Percentiles rank a stretch among this genome's conserved stretches.
phyloP scores from a whole-genome alignment of 1,140 invertebrate species.

The Drosophila nannoptera region DNA sequence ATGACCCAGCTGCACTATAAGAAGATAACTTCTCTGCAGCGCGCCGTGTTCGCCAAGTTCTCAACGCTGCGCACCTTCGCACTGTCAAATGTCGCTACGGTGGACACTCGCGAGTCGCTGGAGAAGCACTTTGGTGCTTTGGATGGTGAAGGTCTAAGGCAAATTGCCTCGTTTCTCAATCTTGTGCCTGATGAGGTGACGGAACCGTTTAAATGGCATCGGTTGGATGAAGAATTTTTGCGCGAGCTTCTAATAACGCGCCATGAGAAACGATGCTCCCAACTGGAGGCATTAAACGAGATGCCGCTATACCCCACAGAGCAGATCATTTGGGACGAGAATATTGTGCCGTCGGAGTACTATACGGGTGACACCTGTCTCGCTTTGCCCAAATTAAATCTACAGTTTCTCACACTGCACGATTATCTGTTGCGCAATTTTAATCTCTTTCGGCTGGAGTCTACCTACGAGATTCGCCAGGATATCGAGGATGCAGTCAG shows the following conservation, averaged over 20 bases:
- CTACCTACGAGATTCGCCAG: constrained; percentile 99
- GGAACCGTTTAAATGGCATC: constrained; percentile 85
- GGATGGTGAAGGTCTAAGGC: constrained; percentile 89
- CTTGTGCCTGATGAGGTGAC: constrained; percentile 89
- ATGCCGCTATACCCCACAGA: constrained; percentile 99
- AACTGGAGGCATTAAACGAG: constrained; percentile 96
- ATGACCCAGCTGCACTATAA: constrained; percentile 96
- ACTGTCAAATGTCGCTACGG: constrained; percentile 94
- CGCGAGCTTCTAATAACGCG: constrained; percentile 91
- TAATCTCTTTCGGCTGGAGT: constrained; percentile 97
- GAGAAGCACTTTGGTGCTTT: constrained; percentile 90
- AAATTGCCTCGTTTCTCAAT: constrained; percentile 91
- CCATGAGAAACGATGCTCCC: constrained; percentile 93
- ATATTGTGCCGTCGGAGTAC: constrained; percentile 98
- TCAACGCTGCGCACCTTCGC: constrained; percentile 92
- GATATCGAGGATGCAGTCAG: constrained; percentile 98
- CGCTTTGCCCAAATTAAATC: constrained; percentile 97
- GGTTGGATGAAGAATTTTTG: constrained; percentile 89
- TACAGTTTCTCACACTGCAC: constrained; percentile 98
- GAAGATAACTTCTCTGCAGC: constrained; percentile 93
- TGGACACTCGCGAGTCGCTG: constrained; percentile 92
- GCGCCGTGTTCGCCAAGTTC: constrained; percentile 95
- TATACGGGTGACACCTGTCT: constrained; percentile 96
- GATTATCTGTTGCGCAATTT: constrained; percentile 99
- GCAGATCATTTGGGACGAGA: constrained; percentile 99